Percentiles rank a stretch among this genome's conserved stretches.
Conservation (phyloP, 2,797 vertebrate species). For the Pristis pectinata region DNA sequence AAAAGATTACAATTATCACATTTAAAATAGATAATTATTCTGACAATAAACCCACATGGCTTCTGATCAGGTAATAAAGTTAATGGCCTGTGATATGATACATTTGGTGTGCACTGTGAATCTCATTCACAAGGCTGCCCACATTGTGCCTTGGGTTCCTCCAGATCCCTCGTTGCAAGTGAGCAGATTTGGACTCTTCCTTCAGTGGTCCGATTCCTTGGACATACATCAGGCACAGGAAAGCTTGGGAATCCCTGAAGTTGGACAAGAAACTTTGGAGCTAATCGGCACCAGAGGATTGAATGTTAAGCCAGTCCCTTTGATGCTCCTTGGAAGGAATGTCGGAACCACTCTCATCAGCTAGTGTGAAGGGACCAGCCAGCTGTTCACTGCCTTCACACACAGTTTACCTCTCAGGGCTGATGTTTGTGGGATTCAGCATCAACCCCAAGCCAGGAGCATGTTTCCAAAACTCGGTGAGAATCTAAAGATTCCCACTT, state of each 20-base stretch:
- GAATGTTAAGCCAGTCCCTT: not conserved
- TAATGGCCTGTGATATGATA: constrained; percentile 10
- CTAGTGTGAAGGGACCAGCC: not conserved
- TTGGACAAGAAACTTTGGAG: no score
- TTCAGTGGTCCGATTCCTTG: no score
- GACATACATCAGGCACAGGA: not conserved
- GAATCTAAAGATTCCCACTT: not conserved
- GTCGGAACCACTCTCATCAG: not conserved
- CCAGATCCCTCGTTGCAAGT: not conserved
- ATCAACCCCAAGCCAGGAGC: not conserved
- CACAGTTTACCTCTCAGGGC: not conserved
- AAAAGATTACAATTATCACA: constrained; percentile 12
- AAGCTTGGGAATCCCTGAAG: not conserved
- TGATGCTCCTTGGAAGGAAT: not conserved
- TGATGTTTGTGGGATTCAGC: not conserved
- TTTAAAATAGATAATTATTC: not conserved
- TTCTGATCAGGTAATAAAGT: constrained; percentile 24
- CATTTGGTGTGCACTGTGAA: not conserved
- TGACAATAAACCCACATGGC: not conserved
- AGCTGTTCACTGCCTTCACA: not conserved
- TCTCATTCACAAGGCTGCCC: not conserved
- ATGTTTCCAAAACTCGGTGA: not conserved
- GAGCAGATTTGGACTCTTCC: not conserved
- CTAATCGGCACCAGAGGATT: not conserved
- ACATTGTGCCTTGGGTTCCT: not conserved